Percentiles rank a stretch among this genome's conserved stretches.
Conservation (phyloP, 2,888 invertebrate genomes). For the Cacoxenus indagator region DNA sequence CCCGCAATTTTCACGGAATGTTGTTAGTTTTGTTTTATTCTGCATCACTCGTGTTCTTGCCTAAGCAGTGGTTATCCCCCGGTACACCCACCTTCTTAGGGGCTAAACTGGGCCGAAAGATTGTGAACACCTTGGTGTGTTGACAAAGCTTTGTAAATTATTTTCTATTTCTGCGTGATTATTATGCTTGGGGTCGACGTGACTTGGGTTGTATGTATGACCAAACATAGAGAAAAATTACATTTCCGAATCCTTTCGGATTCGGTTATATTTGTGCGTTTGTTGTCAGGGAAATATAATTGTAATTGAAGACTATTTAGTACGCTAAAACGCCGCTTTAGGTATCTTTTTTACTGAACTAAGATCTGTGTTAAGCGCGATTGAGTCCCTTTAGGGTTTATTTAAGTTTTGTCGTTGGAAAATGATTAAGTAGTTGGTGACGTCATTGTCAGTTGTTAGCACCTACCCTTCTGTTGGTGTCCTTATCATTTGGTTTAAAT, state of each 20-base stretch:
- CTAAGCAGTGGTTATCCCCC: background rate
- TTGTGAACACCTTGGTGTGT: background rate
- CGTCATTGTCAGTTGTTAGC: background rate
- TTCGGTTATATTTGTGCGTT: no score
- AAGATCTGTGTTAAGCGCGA: no score
- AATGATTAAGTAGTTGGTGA: no score
- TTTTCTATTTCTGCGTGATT: conserved; percentile 12
- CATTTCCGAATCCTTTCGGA: no score
- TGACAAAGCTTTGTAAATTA: background rate
- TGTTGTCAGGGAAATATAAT: no score
- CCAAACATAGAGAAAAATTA: no score
- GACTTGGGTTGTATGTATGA: no score
- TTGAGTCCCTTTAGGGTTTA: no score
- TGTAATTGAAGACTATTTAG: no score
- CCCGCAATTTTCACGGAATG: background rate
- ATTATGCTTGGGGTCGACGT: conserved; percentile 20
- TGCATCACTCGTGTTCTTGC: background rate
- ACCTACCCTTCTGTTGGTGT: background rate
- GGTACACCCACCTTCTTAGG: background rate
- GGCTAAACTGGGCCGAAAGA: background rate
- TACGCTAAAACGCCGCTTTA: no score
- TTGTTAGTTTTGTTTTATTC: background rate
- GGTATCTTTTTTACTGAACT: no score
- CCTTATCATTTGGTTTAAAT: background rate
- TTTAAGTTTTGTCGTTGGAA: no score